Conservation (phyloP, 2,113 vertebrate species). For the Cisticola juncidis region DNA sequence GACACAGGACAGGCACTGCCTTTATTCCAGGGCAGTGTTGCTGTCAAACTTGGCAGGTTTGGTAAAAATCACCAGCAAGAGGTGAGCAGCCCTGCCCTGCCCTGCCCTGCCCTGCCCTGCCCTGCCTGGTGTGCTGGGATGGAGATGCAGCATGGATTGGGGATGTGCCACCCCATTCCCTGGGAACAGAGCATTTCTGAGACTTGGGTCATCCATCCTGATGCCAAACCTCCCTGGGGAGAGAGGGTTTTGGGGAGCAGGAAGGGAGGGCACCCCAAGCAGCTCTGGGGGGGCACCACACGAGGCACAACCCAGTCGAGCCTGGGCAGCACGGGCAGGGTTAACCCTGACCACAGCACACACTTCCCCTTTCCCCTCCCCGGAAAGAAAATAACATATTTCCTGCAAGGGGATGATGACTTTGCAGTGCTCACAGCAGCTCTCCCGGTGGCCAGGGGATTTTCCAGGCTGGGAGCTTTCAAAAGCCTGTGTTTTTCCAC, state of each 20-base stretch:
- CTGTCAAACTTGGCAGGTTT: background rate
- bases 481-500: background rate
- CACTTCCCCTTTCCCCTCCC: background rate
- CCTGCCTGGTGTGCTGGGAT: background rate
- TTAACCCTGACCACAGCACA: slow-evolving; percentile 6
- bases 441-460: background rate
- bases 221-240: accelerated
- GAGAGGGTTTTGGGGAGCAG: background rate
- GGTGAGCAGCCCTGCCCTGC: background rate
- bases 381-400: background rate
- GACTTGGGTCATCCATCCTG: accelerated
- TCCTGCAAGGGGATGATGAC: background rate
- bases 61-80: background rate
- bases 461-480: background rate
- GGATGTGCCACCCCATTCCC: background rate
- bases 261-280: background rate
- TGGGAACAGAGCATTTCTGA: background rate
- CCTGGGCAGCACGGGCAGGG: background rate
- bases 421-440: background rate
- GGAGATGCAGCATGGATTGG: background rate
- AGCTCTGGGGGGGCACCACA: background rate
- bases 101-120: background rate
- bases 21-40: background rate
- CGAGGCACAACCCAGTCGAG: background rate
- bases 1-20: background rate